Percentiles rank a stretch among this genome's conserved stretches.
phyloP scores from a whole-genome alignment of 1,140 invertebrate genomes.

The Drosophila suzukii region DNA sequence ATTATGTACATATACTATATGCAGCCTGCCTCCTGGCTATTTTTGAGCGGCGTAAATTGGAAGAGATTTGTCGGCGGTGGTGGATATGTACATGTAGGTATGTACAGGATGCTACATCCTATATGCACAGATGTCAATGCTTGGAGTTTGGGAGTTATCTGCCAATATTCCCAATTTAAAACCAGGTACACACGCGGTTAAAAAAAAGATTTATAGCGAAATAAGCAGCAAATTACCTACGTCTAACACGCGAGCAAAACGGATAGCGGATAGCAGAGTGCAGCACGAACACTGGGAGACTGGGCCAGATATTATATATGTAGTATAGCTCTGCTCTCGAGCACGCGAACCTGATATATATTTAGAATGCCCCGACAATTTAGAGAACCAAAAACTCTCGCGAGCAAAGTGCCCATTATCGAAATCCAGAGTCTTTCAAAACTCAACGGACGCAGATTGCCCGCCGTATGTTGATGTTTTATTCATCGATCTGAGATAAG shows the following conservation, averaged over 20 bases:
- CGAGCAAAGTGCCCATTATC: conserved; percentile 1
- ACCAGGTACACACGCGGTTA: conserved; percentile 11
- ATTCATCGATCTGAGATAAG: neutral
- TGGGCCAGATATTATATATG: conserved; percentile 61
- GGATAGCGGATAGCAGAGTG: conserved; percentile 74
- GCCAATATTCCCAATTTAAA: conserved; percentile 4
- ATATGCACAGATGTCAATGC: neutral
- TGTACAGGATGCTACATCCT: neutral
- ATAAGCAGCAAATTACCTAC: conserved; percentile 59
- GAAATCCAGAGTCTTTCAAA: neutral
- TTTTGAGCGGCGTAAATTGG: conserved; percentile 61
- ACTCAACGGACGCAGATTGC: conserved; percentile 1
- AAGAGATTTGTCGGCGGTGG: conserved; percentile 17
- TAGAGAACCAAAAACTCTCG: conserved; percentile 28
- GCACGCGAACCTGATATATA: conserved; percentile 68
- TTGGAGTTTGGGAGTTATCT: neutral
- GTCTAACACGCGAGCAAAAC: conserved; percentile 66
- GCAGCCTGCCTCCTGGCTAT: conserved; percentile 38
- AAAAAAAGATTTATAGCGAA: conserved; percentile 19
- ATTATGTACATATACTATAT: conserved; percentile 13
- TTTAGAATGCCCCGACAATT: conserved; percentile 54
- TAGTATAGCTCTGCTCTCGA: conserved; percentile 39
- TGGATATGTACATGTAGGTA: conserved; percentile 4
- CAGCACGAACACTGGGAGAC: conserved; percentile 76
- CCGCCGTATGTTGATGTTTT: neutral